Base-by-base conservation (phyloP, 1,140 invertebrate genomes). In the Nylanderia fulva region DNA sequence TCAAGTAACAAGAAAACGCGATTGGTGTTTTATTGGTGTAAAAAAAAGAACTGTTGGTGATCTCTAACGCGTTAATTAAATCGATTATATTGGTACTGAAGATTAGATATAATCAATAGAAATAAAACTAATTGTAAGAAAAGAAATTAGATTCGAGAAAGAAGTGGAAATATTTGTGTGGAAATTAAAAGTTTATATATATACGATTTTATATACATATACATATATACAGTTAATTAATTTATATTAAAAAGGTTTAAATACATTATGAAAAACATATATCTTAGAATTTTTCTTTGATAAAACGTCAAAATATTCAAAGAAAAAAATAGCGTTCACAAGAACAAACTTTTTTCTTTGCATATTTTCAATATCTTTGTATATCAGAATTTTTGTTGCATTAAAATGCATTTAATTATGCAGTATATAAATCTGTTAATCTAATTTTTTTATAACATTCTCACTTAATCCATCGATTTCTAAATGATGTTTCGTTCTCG, bases 401-500 rank as follows among this genome's bases (percentile, higher is more conserved):
- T 58, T 56, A 75, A 82, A 71, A 1, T 58, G 18, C 2, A 42
- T 58, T 42, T 21, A 42, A 33, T 58, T 42, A 8, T 45, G 2
- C 13, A 48, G 45, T n/a, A 71, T 45, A 58, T 58, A 15, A 33
- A 21, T 27, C 15, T 5, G 7, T 24, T 61, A 33, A 88, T 76
- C 58, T 13, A 86, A 69, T 77, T 13, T 72, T 24, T 66, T 75
- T 56, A 76, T 6, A 39, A 61, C 29, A 79, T 85, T 87, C 48
- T 75, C 36, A 11, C 9, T 56, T 69, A 87, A 80, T 86, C 63
- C 60, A 83, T 63, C 75, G 64, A 64, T 84, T 89, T 82, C 56
- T 56, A 86, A 84, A 84, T 83, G 74, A 45, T 69, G 68, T 89
- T 89, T 66, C 85, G 72, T 77, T 85, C 42, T 60, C 64, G 71